Conservation (phyloP, 2,888 invertebrate genomes). For the Pegoplata infirma region DNA sequence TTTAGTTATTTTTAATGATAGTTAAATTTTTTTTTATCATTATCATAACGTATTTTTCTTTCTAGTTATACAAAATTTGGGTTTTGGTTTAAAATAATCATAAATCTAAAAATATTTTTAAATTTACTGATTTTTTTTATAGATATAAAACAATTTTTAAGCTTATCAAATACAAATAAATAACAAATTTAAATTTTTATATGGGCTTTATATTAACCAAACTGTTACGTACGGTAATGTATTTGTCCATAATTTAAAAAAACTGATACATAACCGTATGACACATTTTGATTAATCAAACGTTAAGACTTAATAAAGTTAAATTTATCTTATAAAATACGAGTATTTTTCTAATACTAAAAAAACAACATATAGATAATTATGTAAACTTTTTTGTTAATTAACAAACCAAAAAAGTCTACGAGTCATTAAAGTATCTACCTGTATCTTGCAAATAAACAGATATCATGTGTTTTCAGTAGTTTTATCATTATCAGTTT, state of each 20-base stretch:
- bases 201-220: not conserved
- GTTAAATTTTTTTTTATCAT: too few species aligned
- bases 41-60: too few species aligned
- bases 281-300: too few species aligned
- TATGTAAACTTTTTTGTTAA: not conserved
- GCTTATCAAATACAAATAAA: not conserved
- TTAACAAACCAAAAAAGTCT: not conserved
- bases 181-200: slow-evolving; percentile 8
- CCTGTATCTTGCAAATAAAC: not conserved
- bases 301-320: not conserved
- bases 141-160: not conserved
- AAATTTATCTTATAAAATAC: not conserved
- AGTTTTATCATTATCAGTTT: slow-evolving; percentile 6
- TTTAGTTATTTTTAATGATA: too few species aligned
- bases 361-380: not conserved
- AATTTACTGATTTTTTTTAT: too few species aligned
- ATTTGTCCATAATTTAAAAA: too few species aligned
- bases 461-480: slow-evolving; percentile 13
- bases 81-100: too few species aligned
- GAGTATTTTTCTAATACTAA: slow-evolving; percentile 8
- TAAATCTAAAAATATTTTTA: too few species aligned
- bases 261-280: too few species aligned
- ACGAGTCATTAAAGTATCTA: slow-evolving; percentile 5
- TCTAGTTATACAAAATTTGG: too few species aligned
- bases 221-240: too few species aligned